Conservation (phyloP, 2,888 invertebrate species). For the Melieria crassipennis region DNA sequence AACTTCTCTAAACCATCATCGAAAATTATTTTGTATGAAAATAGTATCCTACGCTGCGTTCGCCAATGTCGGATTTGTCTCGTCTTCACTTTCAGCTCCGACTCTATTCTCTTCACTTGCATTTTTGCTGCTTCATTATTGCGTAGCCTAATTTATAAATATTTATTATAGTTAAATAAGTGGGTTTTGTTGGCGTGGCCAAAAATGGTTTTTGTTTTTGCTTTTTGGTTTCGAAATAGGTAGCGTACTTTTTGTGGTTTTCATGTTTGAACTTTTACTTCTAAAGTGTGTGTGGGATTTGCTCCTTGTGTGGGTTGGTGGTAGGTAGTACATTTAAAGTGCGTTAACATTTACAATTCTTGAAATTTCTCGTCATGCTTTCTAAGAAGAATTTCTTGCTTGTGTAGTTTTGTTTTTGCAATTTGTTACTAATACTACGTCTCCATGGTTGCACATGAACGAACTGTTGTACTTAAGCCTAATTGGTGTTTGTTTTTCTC, state of each 20-base stretch:
- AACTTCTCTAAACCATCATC: too few relatives aligned
- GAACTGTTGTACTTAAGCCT: constrained; percentile 28
- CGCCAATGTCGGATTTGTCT: too few relatives aligned
- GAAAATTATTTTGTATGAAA: too few relatives aligned
- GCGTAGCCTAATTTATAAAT: not conserved
- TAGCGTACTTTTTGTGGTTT: not conserved
- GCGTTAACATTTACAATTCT: constrained; percentile 36
- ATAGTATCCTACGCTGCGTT: too few relatives aligned
- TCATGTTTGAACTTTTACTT: not conserved
- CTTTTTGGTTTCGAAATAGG: not conserved
- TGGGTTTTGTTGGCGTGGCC: not conserved
- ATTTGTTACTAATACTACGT: constrained; percentile 3
- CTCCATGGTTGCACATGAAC: not conserved
- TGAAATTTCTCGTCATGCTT: constrained; percentile 5
- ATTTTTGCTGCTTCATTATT: not conserved
- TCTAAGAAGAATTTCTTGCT: not conserved
- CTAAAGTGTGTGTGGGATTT: constrained; percentile 1
- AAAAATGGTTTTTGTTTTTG: constrained; percentile 1
- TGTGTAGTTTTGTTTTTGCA: constrained; percentile 5
- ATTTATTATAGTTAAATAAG: not conserved
- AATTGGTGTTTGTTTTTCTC: constrained; percentile 44
- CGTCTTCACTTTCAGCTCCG: too few relatives aligned
- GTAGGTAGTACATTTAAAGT: constrained; percentile 33
- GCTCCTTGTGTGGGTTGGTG: constrained; percentile 14
- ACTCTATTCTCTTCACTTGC: not conserved